Evolutionary conservation across 2,113 vertebrate species (phyloP), one percentile per base, ranked within the genome.

Genomic region (Hiodon alosoides): DNA sequence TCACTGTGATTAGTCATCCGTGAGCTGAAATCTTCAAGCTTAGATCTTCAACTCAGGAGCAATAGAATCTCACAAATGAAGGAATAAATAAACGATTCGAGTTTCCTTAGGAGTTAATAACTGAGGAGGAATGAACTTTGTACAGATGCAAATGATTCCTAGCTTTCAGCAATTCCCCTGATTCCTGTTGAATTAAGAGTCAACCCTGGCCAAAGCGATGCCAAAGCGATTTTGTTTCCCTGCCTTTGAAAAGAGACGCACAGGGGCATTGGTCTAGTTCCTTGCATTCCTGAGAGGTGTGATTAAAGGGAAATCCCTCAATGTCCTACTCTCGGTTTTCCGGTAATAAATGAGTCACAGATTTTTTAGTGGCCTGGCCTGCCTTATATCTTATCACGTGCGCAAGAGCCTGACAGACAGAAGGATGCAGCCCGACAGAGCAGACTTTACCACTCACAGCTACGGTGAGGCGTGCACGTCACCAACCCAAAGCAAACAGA

Each of bases 1-100:
- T 87, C 86, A 89, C 90, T 94, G 94, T 96, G 96, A 97, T 97
- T 95, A 94, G 92, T 94, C 94, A 94, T 91, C 93, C 93, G 86
- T 93, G 91, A 95, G 90, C 91, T 89, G 86, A 89, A 95, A 93
- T 94, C 90, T 90, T 88, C 31, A 31, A 87, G 82, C 90, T 94
- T 87, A 91, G 91, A 93, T 94, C 90, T 92, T 90, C 86, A 90
- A 86, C 91, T 89, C 90, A 88, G 31, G 31, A 31, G 31, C 31
- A 31, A 31, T 88, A 91, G 92, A 88, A 92, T 92, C 91, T 90
- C 84, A 90, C 91, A 90, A 71, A 87, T 70, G 84, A 90, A 93
- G 87, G 88, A 92, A 93, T 87, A 85, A 82, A 86, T 87, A 88
- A 90, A 87, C 87, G 87, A 88, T 86, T 80, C 85, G 80, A 7